Conservation (phyloP, 2,113 vertebrate genomes). For the Mustelus asterias region DNA sequence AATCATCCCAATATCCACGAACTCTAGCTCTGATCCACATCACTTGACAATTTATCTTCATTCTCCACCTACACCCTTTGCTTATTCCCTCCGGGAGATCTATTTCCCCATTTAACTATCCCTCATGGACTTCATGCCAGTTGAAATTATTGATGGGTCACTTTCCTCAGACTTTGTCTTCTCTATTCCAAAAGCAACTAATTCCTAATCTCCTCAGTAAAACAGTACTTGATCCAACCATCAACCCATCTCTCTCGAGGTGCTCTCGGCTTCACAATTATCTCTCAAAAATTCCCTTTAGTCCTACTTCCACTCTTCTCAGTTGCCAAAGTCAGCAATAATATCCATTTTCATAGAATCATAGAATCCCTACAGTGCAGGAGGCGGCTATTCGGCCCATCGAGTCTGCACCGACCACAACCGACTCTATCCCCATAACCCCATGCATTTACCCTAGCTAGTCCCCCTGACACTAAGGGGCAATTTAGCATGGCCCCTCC, state of each 20-base stretch:
- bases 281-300: not conserved
- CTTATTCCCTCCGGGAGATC: not conserved
- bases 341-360: not conserved
- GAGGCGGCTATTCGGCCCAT: too few species aligned
- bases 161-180: not conserved
- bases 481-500: too few species aligned
- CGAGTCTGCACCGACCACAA: too few species aligned
- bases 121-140: not conserved
- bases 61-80: not conserved
- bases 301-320: not conserved
- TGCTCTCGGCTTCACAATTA: not conserved
- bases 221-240: not conserved
- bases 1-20: not conserved
- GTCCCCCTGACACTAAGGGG: too few species aligned
- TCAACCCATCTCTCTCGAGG: not conserved
- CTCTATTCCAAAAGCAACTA: not conserved
- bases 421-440: too few species aligned
- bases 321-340: not conserved
- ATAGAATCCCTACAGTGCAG: too few species aligned
- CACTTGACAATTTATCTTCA: not conserved
- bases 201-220: not conserved
- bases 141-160: not conserved
- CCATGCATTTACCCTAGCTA: too few species aligned
- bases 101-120: not conserved
- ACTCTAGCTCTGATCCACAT: not conserved